Conservation (phyloP, 2,888 invertebrate genomes). For the Leptarthrus brevirostris region DNA sequence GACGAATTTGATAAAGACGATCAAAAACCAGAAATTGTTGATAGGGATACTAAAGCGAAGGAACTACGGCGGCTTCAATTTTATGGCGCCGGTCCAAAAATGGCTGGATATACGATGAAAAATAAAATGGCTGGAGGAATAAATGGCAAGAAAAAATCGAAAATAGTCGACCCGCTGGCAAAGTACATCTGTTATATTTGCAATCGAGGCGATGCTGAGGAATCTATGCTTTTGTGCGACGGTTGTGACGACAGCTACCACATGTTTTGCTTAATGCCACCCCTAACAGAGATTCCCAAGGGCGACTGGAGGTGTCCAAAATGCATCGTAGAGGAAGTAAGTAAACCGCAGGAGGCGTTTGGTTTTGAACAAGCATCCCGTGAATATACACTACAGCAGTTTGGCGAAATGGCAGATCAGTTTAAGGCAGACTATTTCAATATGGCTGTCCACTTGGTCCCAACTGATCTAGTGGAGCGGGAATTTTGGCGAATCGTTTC, state of each 20-base stretch:
- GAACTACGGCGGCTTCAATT: constrained; percentile 75
- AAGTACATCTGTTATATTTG: constrained; percentile 95
- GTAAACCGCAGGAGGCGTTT: constrained; percentile 89
- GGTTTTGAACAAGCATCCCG: constrained; percentile 94
- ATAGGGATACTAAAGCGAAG: constrained; percentile 57
- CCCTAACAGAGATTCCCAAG: constrained; percentile 90
- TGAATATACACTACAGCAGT: constrained; percentile 92
- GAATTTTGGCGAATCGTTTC: constrained; percentile 98
- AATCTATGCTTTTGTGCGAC: constrained; percentile 90
- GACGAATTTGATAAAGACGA: constrained; percentile 44
- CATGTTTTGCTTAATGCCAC: constrained; percentile 93
- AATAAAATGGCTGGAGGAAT: constrained; percentile 55
- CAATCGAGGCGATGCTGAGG: constrained; percentile 89
- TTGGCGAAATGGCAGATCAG: constrained; percentile 96
- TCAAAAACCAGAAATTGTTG: constrained; percentile 1
- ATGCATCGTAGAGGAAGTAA: constrained; percentile 87
- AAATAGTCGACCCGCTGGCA: constrained; percentile 73
- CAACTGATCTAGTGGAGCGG: constrained; percentile 84
- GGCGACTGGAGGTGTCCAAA: constrained; percentile 96
- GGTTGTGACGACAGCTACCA: constrained; percentile 96
- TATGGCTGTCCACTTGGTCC: constrained; percentile 91
- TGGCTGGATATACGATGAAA: constrained; percentile 68
- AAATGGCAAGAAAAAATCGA: constrained; percentile 27
- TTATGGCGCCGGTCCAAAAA: constrained; percentile 76
- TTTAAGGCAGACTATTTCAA: constrained; percentile 96